Percentiles rank a stretch among this genome's conserved stretches.
These are phyloP conservation scores for Unio delphinus DNA, from an alignment of 2,888 invertebrate genomes.

Conservation along the genomic window DNA sequence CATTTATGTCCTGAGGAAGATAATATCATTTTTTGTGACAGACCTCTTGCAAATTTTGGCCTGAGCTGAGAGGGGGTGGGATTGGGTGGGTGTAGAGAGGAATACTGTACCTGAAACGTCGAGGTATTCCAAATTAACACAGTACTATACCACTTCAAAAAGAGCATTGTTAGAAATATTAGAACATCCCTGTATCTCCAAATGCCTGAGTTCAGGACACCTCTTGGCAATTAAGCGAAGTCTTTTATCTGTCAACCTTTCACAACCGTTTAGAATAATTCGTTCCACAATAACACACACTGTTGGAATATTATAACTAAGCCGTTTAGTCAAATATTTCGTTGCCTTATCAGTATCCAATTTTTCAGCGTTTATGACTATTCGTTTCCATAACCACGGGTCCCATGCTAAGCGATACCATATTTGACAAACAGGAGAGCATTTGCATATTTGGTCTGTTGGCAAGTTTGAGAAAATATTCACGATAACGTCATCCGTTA, in stretches of 20 bases:
- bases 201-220: constrained; percentile 86
- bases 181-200: constrained; percentile 84
- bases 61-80: neutral
- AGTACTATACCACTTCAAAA: constrained; percentile 84
- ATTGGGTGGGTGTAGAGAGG: neutral
- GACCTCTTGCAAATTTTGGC: no score
- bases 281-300: constrained; percentile 80
- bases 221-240: constrained; percentile 83
- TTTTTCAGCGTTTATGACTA: constrained; percentile 77
- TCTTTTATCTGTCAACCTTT: constrained; percentile 84
- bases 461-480: constrained; percentile 82
- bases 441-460: constrained; percentile 80
- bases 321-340: constrained; percentile 75
- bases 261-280: constrained; percentile 80
- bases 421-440: constrained; percentile 83
- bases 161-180: constrained; percentile 84
- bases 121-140: constrained; percentile 86
- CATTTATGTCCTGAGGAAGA: no score
- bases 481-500: constrained; percentile 80
- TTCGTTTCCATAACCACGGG: constrained; percentile 82
- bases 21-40: no score
- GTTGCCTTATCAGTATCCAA: constrained; percentile 79
- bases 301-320: constrained; percentile 80
- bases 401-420: constrained; percentile 86
- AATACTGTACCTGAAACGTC: constrained; percentile 83